Percentiles rank a stretch among this genome's conserved stretches.
Evolutionary conservation across 2,888 invertebrate genomes (phyloP).

Genomic region (Watsonalla binaria): DNA sequence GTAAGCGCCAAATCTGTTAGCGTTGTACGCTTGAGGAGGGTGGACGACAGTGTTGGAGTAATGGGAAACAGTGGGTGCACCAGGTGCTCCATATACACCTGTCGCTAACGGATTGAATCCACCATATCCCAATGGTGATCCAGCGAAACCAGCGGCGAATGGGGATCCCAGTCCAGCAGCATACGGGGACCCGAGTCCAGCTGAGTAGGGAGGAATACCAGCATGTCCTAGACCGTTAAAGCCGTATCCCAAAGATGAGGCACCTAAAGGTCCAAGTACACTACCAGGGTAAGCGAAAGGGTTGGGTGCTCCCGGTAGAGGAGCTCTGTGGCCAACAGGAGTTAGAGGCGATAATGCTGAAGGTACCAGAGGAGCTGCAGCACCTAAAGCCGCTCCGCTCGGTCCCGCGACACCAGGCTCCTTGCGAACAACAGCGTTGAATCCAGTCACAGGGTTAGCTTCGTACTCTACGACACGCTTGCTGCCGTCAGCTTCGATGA

Average conservation of each 20-base stretch:
- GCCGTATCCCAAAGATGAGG: conserved; percentile 5
- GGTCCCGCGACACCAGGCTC: conserved; percentile 37
- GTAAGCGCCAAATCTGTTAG: conserved; percentile 2
- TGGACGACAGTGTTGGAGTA: not conserved
- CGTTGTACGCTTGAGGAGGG: conserved; percentile 3
- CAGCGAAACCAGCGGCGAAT: conserved; percentile 16
- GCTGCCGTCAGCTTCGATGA: conserved; percentile 78
- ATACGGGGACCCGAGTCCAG: conserved; percentile 21
- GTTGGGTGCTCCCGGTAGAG: not conserved
- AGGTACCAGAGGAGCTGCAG: conserved; percentile 20
- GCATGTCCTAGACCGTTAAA: conserved; percentile 1
- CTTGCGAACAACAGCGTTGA: conserved; percentile 54
- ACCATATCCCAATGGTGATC: conserved; percentile 13
- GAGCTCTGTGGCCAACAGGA: conserved; percentile 36
- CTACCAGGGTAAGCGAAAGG: conserved; percentile 3
- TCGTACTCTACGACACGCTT: conserved; percentile 78
- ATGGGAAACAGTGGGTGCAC: not conserved
- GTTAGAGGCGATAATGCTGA: conserved; percentile 33
- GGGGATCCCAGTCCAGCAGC: conserved; percentile 9
- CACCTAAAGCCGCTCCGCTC: conserved; percentile 20
- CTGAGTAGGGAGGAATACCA: conserved; percentile 3
- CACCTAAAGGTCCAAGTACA: not conserved
- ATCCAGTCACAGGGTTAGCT: conserved; percentile 50
- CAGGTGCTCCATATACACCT: not conserved
- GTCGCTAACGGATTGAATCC: not conserved